Evolutionary conservation across 2,113 vertebrate genomes (phyloP).

Genomic region (Ophiodon elongatus): DNA sequence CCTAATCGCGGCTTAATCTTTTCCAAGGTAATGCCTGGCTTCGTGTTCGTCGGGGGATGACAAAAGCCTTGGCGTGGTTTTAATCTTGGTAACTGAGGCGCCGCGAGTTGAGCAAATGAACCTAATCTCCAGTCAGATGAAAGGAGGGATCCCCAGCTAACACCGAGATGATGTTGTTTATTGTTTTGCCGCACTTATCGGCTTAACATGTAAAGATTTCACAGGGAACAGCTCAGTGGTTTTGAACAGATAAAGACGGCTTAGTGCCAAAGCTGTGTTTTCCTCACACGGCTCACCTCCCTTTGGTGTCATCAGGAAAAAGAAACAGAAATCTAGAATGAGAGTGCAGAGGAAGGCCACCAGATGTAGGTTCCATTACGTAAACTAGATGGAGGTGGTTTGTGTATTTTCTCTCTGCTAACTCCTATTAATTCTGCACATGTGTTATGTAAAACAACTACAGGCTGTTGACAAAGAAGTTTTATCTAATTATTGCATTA

Average conservation of each 20-base stretch:
- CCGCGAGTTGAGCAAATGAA: slow-evolving; percentile 52
- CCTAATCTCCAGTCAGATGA: slow-evolving; percentile 72
- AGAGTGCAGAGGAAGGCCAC: background rate
- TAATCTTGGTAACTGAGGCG: slow-evolving; percentile 57
- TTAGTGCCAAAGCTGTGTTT: slow-evolving; percentile 81
- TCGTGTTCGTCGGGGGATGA: slow-evolving; percentile 47
- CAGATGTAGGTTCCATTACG: background rate
- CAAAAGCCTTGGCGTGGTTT: slow-evolving; percentile 50
- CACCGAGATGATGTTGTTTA: slow-evolving; percentile 64
- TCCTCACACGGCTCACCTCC: slow-evolving; percentile 49
- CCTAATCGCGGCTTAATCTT: slow-evolving; percentile 62
- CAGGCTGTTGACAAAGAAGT: background rate
- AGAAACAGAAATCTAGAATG: background rate
- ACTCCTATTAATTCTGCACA: background rate
- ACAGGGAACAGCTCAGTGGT: slow-evolving; percentile 82
- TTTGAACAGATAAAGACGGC: slow-evolving; percentile 80
- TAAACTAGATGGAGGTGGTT: background rate
- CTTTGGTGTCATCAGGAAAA: slow-evolving; percentile 37
- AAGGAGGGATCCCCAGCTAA: slow-evolving; percentile 60
- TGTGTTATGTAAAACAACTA: slow-evolving; percentile 2
- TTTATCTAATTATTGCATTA: slow-evolving; percentile 10
- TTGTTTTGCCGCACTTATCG: slow-evolving; percentile 73
- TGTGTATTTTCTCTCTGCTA: background rate
- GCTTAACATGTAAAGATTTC: slow-evolving; percentile 80
- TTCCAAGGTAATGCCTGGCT: slow-evolving; percentile 56